Evolutionary conservation across 2,888 invertebrate genomes (phyloP).

Genomic region (Chrysomela aeneicollis): DNA sequence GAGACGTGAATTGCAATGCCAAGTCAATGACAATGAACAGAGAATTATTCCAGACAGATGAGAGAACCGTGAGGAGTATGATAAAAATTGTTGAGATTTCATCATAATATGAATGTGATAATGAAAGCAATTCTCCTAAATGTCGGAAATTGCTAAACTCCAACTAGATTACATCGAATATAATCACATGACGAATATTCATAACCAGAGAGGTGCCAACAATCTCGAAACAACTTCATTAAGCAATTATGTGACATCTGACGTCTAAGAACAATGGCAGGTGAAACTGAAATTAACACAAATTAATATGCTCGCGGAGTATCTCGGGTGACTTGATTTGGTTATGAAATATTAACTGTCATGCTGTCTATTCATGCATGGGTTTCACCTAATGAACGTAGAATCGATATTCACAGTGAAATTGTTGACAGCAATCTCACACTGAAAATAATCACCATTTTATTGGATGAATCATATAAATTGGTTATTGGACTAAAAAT

Average conservation of each 20-base stretch:
- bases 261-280: constrained; percentile 59
- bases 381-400: constrained; percentile 6
- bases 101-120: too few species aligned
- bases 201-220: constrained; percentile 51
- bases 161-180: constrained; percentile 36
- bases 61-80: not conserved
- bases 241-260: constrained; percentile 58
- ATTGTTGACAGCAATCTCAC: too few species aligned
- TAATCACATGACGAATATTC: constrained; percentile 58
- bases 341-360: constrained; percentile 59
- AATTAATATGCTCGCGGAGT: constrained; percentile 55
- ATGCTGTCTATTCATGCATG: constrained; percentile 40
- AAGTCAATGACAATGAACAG: constrained; percentile 31
- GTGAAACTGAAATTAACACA: constrained; percentile 47
- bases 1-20: constrained; percentile 33
- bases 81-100: too few species aligned
- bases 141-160: not conserved
- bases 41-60: constrained; percentile 13
- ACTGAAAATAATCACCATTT: too few species aligned
- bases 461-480: too few species aligned
- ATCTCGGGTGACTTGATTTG: constrained; percentile 54
- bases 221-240: constrained; percentile 54
- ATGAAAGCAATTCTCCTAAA: not conserved
- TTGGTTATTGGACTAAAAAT: too few species aligned
- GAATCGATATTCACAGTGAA: not conserved